A percentile compares a stretch with the other conserved stretches of the same genome.
These are phyloP conservation scores for Sebastes itinus DNA, from an alignment of 2,797 vertebrate species.

Conservation along the genomic window DNA sequence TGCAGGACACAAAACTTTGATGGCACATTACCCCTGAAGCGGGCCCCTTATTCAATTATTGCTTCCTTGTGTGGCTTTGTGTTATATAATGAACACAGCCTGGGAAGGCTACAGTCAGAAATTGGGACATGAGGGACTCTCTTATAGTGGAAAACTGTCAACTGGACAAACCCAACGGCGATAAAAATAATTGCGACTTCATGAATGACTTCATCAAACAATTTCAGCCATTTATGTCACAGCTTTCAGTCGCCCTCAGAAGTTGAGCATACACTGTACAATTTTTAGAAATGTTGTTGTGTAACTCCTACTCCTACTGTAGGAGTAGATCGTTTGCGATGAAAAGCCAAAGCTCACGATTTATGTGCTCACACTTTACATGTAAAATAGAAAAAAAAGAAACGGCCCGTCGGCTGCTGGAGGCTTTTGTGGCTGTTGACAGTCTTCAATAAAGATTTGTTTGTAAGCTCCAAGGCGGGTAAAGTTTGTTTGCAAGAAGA, in stretches of 20 bases:
- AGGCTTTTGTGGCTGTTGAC: too few species aligned
- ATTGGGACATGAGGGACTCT: constrained; percentile 12
- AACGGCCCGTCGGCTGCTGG: too few species aligned
- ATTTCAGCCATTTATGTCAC: constrained; percentile 33
- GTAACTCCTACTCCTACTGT: too few species aligned
- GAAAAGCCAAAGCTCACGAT: too few species aligned
- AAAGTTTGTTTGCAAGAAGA: too few species aligned
- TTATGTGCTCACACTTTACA: too few species aligned
- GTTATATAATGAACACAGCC: constrained; percentile 41
- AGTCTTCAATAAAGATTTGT: too few species aligned
- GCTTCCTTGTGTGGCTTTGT: constrained; percentile 63
- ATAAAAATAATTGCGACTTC: constrained; percentile 23
- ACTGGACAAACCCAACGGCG: constrained; percentile 15
- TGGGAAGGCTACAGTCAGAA: constrained; percentile 24
- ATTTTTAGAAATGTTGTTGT: too few species aligned
- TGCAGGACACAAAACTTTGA: constrained; percentile 40
- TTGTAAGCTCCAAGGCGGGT: too few species aligned
- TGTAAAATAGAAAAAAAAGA: too few species aligned
- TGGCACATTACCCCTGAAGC: constrained; percentile 33
- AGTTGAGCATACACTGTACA: too few species aligned
- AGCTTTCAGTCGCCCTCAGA: background rate
- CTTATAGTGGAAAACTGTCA: constrained; percentile 39
- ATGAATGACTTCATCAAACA: constrained; percentile 28
- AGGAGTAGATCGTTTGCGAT: too few species aligned
- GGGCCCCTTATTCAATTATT: constrained; percentile 59